Base-by-base conservation (phyloP, 2,113 vertebrate species). In the Brienomyrus longianalis region DNA sequence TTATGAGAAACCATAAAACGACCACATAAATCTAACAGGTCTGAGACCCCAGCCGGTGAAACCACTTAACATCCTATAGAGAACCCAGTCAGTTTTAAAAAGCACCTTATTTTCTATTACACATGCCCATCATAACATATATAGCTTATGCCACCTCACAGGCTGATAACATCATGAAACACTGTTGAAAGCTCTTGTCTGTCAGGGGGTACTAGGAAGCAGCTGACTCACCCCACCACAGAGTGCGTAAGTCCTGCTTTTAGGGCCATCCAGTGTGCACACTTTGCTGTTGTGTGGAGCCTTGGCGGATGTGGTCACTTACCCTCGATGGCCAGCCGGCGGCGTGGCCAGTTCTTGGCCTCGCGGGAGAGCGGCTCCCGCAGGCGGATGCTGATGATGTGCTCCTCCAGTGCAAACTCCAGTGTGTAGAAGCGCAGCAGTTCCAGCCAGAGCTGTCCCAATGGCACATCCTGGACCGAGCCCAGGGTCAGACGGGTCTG, bases 301-400 rank as follows among this genome's bases (percentile, higher is more conserved):
- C 31, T 11, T 1, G 70, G 13, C 1, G 15, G 70, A 3, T 5
- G 31, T 2, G 21, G 45, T 19, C 83, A 56, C 95, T 93, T 91
- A 98, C 98, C 98, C 97, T 99, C 98, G 59, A 99, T 98, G 91
- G 98, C 98, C 89, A 99, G 98, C 92, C 98, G 95, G 88, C 98
- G 97, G 88, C 97, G 98, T 83, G 98, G 98, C 98, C 98, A 99
- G 96, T 97, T 99, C 96, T 99, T 99, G 90, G 93, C 96, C 90
- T 99, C 98, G 93, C 98, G 95, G 86, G 97, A 97, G 87, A 99
- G 95, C 91, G 97, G 96, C 89, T 97, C 96, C 90, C 96, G 97
- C 91, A 99, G 94, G 91, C 98, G 97, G 94, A 99, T 97, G 95
- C 98, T 99, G 95, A 99, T 97, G 95, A 99, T 97, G 88, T 97